Evolutionary conservation across 2,888 invertebrate genomes (phyloP), one percentile per base, ranked within the genome.

Genomic region (Noctua comes): DNA sequence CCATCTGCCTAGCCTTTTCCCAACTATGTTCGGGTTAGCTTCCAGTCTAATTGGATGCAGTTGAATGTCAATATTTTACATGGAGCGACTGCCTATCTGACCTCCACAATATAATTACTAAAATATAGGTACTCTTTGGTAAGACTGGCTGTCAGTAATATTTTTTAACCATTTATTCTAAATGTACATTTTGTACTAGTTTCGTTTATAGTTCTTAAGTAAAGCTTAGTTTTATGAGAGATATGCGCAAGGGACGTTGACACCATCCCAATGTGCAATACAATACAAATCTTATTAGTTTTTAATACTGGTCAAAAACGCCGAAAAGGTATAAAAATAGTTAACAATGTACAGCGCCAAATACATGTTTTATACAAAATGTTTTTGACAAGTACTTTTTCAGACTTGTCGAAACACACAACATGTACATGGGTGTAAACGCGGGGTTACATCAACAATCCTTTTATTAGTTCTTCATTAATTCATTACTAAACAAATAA

Each of bases 401-500:
- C 0, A 57, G 57, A n/a, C n/a, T 54, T n/a, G n/a, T 13, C 57
- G 21, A 57, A n/a, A 57, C n/a, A n/a, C n/a, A n/a, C 57, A 5
- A 57, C 57, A 4, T 31, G 31, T 57, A n/a, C 57, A 57, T 57
- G n/a, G 5, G n/a, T 64, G 64, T 64, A 36, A 64, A 36, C 16
- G 36, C 36, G 21, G 24, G 24, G 2, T 64, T 21, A 64, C 16
- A 43, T 24, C 13, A n/a, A 79, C 21, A 68, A 79, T n/a, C 10
- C 5, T 40, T 43, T 40, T 31, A 62, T 80, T 62, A n/a, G 24
- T 77, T n/a, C n/a, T 57, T 8, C 8, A 40, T n/a, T 31, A 18
- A 18, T 57, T 27, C 21, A 66, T 40, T 48, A 31, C 48, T 65
- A 27, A 57, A 36, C 65, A 82, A 74, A 82, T 59, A 48, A 65